A percentile compares a stretch with the other conserved stretches of the same genome.
phyloP scores from a whole-genome alignment of 1,140 invertebrate species.

The Dendroctonus valens region DNA sequence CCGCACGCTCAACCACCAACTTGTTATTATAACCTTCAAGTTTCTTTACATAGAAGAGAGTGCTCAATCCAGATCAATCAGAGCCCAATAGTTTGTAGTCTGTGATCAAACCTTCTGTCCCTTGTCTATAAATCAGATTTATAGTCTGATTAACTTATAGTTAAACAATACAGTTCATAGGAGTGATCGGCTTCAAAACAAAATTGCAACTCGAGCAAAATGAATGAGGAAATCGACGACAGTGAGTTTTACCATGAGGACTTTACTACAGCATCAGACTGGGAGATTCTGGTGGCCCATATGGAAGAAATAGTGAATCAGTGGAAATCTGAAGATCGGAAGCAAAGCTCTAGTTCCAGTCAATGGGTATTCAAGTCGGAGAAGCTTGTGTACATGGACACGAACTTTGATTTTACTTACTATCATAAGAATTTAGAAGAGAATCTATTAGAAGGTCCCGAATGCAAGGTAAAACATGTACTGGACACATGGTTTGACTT shows the following conservation, averaged over 20 bases:
- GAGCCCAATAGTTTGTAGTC: no score
- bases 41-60: no score
- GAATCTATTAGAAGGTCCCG: constrained; percentile 41
- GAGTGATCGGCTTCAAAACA: no score
- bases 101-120: background rate
- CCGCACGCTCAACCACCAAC: no score
- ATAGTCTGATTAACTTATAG: background rate
- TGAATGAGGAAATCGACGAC: constrained; percentile 76
- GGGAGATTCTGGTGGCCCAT: constrained; percentile 91
- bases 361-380: constrained; percentile 50
- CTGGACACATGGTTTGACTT: constrained; percentile 44
- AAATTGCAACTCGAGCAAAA: constrained; percentile 32
- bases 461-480: constrained; percentile 41
- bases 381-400: constrained; percentile 55
- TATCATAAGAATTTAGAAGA: constrained; percentile 44
- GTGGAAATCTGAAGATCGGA: constrained; percentile 66
- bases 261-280: constrained; percentile 92
- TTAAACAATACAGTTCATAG: background rate
- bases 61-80: no score
- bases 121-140: background rate
- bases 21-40: no score
- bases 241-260: constrained; percentile 81
- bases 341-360: background rate
- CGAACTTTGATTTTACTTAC: constrained; percentile 61
- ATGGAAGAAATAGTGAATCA: constrained; percentile 87